phyloP scores from a whole-genome alignment of 2,797 vertebrate genomes.

The Euphonia xanthogaster region DNA sequence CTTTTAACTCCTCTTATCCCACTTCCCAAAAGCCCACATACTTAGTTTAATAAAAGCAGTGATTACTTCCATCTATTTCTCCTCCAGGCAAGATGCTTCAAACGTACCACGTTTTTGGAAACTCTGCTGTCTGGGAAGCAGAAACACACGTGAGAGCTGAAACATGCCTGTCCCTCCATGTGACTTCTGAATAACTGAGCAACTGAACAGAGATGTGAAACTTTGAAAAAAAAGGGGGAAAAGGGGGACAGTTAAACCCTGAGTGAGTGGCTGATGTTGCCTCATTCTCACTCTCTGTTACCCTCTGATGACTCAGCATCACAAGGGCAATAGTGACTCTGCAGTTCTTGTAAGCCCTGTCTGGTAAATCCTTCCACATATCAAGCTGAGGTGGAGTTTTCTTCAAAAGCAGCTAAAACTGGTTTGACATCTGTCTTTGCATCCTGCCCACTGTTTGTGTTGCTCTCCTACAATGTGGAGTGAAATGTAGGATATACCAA shows the following conservation, averaged over 20 bases:
- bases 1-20: not conserved
- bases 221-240: not conserved
- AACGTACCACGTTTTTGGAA: not conserved
- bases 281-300: not conserved
- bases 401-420: not conserved
- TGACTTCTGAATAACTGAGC: conserved; percentile 4
- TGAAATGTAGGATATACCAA: not conserved
- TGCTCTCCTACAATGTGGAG: not conserved
- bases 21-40: not conserved
- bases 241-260: not conserved
- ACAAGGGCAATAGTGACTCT: conserved; percentile 52
- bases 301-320: conserved; percentile 52
- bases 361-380: not conserved
- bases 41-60: not conserved
- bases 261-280: not conserved
- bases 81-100: not conserved
- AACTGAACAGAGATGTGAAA: conserved; percentile 63
- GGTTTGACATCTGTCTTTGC: not conserved
- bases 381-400: not conserved
- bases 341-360: conserved; percentile 14
- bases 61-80: not conserved
- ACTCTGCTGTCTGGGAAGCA: not conserved
- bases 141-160: not conserved
- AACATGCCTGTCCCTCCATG: not conserved
- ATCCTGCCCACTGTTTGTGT: not conserved